Evolutionary conservation across 2,888 invertebrate species (phyloP), one percentile per base, ranked within the genome.

Genomic region (Boloria euphrosyne): DNA sequence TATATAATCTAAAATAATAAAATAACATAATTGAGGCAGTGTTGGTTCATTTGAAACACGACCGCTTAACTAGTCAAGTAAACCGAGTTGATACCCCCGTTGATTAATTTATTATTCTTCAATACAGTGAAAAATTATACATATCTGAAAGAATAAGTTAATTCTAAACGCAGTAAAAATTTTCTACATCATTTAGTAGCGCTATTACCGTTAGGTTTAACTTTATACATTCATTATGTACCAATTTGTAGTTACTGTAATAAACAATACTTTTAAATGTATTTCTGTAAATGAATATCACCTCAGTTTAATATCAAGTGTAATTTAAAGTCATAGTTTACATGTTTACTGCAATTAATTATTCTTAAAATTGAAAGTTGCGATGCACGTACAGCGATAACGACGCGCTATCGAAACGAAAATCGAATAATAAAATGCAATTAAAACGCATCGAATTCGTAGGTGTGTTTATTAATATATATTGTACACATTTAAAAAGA

Each of bases 341-440:
- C 67, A 67, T 69, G 71, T 62, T 70, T 68, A 68, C 66, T 62
- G 67, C 62, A 70, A 71, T 74, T 71, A 74, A 63, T 69, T 66
- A 63, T 65, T 60, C 47, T 73, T 71, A 65, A 74, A 73, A 71
- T 72, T 72, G 66, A 60, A 69, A 71, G 69, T 67, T 65, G 69
- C 80, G 85, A 86, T 87, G 83, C 87, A 84, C 84, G 86, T 83
- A 80, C 75, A 65, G 71, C 76, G 89, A 88, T 87, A 84, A 75
- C 79, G 78, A 76, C 76, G 73, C 81, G 77, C 75, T 83, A 86
- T 86, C 88, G 78, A 76, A 78, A 59, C 76, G 82, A 85, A 87
- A 87, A 89, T 88, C 87, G 85, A 86, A 88, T 86, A 86, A 87
- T 86, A 86, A 84, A 80, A 78, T 69, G 64, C 63, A 91, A 91